Evolutionary conservation across 2,888 invertebrate species (phyloP).

Genomic region (Candidula unifasciata): DNA sequence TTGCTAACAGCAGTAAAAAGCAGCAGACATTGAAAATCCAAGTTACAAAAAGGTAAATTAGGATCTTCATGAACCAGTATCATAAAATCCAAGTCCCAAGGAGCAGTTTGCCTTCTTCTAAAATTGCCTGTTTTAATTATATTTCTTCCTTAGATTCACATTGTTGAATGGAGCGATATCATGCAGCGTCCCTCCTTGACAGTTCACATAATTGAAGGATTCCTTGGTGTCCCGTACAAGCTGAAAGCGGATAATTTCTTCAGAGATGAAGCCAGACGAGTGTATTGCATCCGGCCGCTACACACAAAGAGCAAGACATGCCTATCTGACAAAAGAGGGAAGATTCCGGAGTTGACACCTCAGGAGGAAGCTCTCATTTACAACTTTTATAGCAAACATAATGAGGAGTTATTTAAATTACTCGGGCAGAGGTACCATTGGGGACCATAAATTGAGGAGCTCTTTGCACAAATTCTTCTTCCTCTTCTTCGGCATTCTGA

Average conservation of each 20-base stretch:
- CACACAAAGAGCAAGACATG: not conserved
- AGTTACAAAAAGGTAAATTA: too few relatives aligned
- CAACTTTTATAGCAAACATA: constrained; percentile 37
- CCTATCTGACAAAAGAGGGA: constrained; percentile 4
- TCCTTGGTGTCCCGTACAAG: constrained; percentile 28
- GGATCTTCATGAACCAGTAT: too few relatives aligned
- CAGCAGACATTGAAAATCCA: too few relatives aligned
- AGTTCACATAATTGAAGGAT: constrained; percentile 30
- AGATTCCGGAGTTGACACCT: constrained; percentile 18
- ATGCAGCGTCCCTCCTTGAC: constrained; percentile 14
- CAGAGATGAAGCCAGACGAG: constrained; percentile 23
- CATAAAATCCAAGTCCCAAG: too few relatives aligned
- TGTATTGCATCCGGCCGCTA: constrained; percentile 39
- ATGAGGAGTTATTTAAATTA: constrained; percentile 41
- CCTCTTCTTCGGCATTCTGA: too few relatives aligned
- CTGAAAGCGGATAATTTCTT: constrained; percentile 17
- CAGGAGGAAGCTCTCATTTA: constrained; percentile 18
- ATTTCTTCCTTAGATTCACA: constrained; percentile 21
- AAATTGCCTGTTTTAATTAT: too few relatives aligned
- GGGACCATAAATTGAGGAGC: not conserved
- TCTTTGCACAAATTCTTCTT: too few relatives aligned
- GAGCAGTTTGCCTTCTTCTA: too few relatives aligned
- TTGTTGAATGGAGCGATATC: constrained; percentile 31
- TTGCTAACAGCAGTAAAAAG: too few relatives aligned
- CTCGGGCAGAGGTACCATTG: constrained; percentile 29